Conservation (phyloP, 1,140 invertebrate species). For the Danaus plexippus region DNA sequence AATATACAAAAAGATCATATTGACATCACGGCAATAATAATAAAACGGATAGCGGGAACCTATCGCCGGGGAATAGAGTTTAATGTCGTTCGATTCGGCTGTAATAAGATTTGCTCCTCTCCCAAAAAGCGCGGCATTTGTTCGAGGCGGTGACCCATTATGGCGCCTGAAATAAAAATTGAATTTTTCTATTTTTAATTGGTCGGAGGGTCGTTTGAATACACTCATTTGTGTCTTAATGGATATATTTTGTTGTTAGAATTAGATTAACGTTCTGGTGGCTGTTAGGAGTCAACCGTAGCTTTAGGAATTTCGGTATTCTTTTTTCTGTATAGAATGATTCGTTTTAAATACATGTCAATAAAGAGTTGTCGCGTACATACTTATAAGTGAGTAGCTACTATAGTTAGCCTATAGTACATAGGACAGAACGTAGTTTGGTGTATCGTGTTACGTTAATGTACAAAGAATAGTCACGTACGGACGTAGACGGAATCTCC, state of each 20-base stretch:
- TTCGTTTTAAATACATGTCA: no score
- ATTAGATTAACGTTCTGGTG: constrained; percentile 22
- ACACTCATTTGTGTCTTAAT: constrained; percentile 30
- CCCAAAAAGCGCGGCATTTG: constrained; percentile 57
- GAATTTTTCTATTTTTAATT: constrained; percentile 65
- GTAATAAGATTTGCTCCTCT: constrained; percentile 16
- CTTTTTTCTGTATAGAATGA: no score
- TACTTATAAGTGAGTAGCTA: no score
- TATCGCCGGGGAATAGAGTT: constrained; percentile 17
- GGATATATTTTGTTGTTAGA: constrained; percentile 32
- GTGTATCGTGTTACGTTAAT: no score
- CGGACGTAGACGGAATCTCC: no score
- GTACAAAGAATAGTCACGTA: no score
- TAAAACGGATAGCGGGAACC: constrained; percentile 4
- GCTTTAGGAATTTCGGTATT: not conserved
- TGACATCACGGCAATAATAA: constrained; percentile 27
- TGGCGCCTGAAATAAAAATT: constrained; percentile 50
- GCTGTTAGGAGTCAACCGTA: constrained; percentile 5
- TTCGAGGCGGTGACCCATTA: constrained; percentile 64
- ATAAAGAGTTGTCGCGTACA: no score
- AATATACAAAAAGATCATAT: constrained; percentile 57
- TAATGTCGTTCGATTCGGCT: constrained; percentile 10
- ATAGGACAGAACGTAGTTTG: no score
- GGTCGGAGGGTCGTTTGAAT: constrained; percentile 38
- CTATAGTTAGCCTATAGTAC: no score